Evolutionary conservation across 1,140 invertebrate genomes (phyloP), one percentile per base, ranked within the genome.

Genomic region (Apis florea): DNA sequence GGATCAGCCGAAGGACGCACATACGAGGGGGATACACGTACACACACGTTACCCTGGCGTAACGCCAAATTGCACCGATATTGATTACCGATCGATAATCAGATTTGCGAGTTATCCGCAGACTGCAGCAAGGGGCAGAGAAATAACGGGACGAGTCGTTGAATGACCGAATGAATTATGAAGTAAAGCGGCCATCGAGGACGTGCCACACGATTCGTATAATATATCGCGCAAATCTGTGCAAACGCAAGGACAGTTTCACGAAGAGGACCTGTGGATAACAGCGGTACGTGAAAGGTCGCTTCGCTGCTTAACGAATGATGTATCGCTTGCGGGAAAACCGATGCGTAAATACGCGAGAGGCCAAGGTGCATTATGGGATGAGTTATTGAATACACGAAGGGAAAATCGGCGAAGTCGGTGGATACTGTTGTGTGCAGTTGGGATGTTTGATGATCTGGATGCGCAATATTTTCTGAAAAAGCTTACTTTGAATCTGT

Each of bases 31-130:
- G 2, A 19, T 10, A 58, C 21, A 86, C 31, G 69, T 19, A 58
- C 2, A 40, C 12, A 71, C 31, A 59, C 26, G 31, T 24, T 58
- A 40, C 63, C 59, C 58, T 85, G 83, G 87, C 82, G 82, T 67
- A 80, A 78, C 61, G 86, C 83, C 86, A 88, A 90, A 90, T 90
- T 85, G 86, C 85, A 78, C 63, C 82, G 87, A 87, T 90, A 91
- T 91, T 91, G 90, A 90, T 91, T 90, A 88, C 89, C 85, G 86
- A 91, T 89, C 75, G 79, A 86, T 91, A 91, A 91, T 91, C 81
- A 88, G 89, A 90, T 91, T 90, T 90, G 73, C 75, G 71, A 80
- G 80, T 84, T 88, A 85, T 82, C 84, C 51, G 64, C 49, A 26
- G 21, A 67, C 4, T 13, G 40, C 19, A 74, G 79, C 13, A 21